Evolutionary conservation across 2,888 invertebrate genomes (phyloP).

Genomic region (Drymonia ruficornis): DNA sequence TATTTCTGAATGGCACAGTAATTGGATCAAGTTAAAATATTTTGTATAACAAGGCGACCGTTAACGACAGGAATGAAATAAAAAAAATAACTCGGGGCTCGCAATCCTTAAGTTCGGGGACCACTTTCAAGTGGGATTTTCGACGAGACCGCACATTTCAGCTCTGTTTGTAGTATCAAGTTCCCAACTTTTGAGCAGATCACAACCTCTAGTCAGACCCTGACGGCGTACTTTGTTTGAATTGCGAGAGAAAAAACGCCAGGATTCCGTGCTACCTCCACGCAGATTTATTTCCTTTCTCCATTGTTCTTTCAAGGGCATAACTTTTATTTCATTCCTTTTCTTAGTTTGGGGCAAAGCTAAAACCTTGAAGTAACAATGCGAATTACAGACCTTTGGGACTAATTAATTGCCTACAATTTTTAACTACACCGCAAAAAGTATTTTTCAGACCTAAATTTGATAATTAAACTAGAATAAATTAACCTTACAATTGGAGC

Average conservation of each 20-base stretch:
- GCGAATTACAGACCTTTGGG: too few species aligned
- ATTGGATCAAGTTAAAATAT: slow-evolving; percentile 31
- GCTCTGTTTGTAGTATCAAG: slow-evolving; percentile 59
- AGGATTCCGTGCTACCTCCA: slow-evolving; percentile 35
- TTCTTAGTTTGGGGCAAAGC: background rate
- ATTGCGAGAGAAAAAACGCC: slow-evolving; percentile 23
- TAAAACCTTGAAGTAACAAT: too few species aligned
- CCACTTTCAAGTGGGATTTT: slow-evolving; percentile 76
- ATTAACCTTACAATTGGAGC: background rate
- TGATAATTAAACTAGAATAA: too few species aligned
- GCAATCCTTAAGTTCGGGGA: slow-evolving; percentile 31
- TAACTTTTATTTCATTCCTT: background rate
- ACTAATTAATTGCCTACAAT: too few species aligned
- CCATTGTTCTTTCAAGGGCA: slow-evolving; percentile 24
- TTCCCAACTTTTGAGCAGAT: slow-evolving; percentile 70
- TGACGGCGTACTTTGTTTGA: slow-evolving; percentile 54
- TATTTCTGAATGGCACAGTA: slow-evolving; percentile 26
- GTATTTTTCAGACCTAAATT: too few species aligned
- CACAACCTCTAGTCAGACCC: slow-evolving; percentile 71
- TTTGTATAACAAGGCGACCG: slow-evolving; percentile 33
- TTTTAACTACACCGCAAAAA: too few species aligned
- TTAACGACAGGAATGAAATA: slow-evolving; percentile 29
- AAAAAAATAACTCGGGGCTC: slow-evolving; percentile 30
- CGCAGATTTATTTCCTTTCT: slow-evolving; percentile 34
- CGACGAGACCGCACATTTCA: slow-evolving; percentile 59